Evolutionary conservation across 64 coral and sea anemone genomes (phyloP).

Genomic region (Dendrophyllia cribrosa): DNA sequence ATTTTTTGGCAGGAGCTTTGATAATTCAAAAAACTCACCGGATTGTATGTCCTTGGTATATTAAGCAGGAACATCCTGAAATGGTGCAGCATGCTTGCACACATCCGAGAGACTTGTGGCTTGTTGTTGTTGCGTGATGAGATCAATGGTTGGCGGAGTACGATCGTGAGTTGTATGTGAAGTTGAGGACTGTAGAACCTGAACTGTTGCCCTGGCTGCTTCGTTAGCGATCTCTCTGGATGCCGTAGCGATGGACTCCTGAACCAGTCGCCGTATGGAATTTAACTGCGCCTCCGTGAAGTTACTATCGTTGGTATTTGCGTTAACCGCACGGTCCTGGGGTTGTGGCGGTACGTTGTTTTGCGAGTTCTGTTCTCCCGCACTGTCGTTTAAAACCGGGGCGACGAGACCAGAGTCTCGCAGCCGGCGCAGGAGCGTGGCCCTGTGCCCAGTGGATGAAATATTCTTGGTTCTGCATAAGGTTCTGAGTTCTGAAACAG

Average conservation of each 20-base stretch:
- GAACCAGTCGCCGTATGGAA: not conserved
- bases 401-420: too few relatives aligned
- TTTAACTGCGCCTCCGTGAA: not conserved
- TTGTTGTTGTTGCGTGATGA: not conserved
- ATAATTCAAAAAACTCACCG: too few relatives aligned
- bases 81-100: not conserved
- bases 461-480: too few relatives aligned
- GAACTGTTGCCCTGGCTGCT: too few relatives aligned
- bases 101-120: not conserved
- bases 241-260: not conserved
- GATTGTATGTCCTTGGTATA: not conserved
- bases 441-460: too few relatives aligned
- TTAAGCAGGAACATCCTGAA: not conserved
- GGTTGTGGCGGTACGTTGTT: too few relatives aligned
- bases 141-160: not conserved
- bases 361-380: too few relatives aligned
- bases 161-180: not conserved
- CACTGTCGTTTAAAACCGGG: too few relatives aligned
- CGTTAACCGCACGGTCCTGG: too few relatives aligned
- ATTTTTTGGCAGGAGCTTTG: too few relatives aligned
- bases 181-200: not conserved
- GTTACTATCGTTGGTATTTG: not conserved
- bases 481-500: too few relatives aligned
- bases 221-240: not conserved
- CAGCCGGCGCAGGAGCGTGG: too few relatives aligned